Percentiles rank a stretch among this genome's conserved stretches.
Evolutionary conservation across 1,140 invertebrate species (phyloP).

Genomic region (Cardiocondyla obscurior): DNA sequence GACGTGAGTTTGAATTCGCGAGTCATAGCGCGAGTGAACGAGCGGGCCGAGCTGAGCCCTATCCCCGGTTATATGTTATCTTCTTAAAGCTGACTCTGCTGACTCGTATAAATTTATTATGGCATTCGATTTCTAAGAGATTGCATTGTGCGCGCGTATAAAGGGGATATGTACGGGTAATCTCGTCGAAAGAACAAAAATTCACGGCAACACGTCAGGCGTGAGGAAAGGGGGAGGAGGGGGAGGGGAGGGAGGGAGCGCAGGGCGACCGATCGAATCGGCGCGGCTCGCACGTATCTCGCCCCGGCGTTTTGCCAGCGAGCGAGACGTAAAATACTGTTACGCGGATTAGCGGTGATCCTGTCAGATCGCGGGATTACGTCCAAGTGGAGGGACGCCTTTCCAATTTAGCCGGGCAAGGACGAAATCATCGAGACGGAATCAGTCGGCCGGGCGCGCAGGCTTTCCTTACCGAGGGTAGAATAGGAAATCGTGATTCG

Average conservation of each 20-base stretch:
- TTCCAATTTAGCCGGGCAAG: constrained; percentile 55
- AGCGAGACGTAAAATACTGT: constrained; percentile 52
- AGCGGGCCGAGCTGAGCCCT: constrained; percentile 17
- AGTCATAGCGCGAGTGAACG: constrained; percentile 43
- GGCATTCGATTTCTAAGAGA: constrained; percentile 49
- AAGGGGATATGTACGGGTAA: constrained; percentile 31
- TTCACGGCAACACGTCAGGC: constrained; percentile 13
- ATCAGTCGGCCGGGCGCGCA: background rate
- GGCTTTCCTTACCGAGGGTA: background rate
- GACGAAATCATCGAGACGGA: background rate
- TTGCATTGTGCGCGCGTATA: constrained; percentile 28
- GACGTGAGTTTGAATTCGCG: constrained; percentile 54
- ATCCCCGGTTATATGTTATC: constrained; percentile 41
- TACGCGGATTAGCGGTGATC: constrained; percentile 41
- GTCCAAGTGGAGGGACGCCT: constrained; percentile 13
- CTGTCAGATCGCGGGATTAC: constrained; percentile 59
- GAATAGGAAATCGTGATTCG: background rate
- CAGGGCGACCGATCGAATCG: background rate
- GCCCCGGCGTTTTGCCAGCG: background rate
- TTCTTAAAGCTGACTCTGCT: constrained; percentile 57
- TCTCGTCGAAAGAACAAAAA: constrained; percentile 46
- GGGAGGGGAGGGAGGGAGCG: too few species aligned
- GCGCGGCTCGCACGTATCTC: background rate
- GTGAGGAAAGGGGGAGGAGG: too few species aligned
- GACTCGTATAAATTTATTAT: constrained; percentile 59